Percentiles rank a stretch among this genome's conserved stretches.
Evolutionary conservation across 2,797 vertebrate species (phyloP).

Genomic region (Macrochelys suwanniensis): DNA sequence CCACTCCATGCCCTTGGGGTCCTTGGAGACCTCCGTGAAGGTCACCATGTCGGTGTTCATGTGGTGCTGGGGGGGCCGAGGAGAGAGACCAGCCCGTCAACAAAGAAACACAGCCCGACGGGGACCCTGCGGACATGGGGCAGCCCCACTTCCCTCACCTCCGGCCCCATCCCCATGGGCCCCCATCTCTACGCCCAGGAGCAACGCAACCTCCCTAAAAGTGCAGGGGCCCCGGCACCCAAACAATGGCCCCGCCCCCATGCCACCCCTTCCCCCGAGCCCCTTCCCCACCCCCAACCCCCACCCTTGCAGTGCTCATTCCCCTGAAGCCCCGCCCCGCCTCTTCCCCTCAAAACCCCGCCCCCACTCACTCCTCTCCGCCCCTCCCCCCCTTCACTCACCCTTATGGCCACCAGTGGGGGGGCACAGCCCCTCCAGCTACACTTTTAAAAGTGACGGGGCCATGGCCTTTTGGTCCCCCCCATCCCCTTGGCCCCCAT

Average conservation of each 20-base stretch:
- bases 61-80: constrained; percentile 74
- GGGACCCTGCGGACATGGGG: neutral
- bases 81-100: fast-evolving
- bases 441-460: no score
- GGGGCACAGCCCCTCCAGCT: no score
- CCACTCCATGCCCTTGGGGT: constrained; percentile 89
- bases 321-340: neutral
- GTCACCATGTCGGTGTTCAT: constrained; percentile 85
- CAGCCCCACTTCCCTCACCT: neutral
- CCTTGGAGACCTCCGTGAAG: constrained; percentile 88
- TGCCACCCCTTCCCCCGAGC: fast-evolving
- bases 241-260: no score
- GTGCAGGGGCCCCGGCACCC: no score
- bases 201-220: no score
- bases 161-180: no score
- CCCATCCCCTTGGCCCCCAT: no score
- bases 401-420: no score
- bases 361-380: no score
- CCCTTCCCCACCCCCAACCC: fast-evolving
- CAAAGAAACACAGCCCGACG: fast-evolving
- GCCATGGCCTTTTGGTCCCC: no score
- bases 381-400: no score
- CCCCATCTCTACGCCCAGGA: no score
- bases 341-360: neutral
- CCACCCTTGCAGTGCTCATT: neutral